Base-by-base conservation (phyloP, 2,113 vertebrate species). In the Rhizomys pruinosus region DNA sequence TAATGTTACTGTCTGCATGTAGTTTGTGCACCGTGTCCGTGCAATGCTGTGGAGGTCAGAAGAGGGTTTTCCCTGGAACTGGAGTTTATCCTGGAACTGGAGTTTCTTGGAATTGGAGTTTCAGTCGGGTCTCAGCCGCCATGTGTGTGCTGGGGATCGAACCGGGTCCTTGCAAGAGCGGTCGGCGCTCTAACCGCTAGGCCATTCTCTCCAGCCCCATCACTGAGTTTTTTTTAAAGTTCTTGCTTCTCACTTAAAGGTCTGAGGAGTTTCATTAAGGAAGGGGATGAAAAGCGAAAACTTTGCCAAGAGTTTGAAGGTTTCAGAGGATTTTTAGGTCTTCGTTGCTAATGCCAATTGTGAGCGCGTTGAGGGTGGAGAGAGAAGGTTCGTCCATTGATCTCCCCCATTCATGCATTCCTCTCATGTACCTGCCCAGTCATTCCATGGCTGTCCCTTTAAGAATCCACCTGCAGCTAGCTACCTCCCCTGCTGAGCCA, bases 401-500 rank as follows among this genome's bases (percentile, higher is more conserved):
- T 71, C 47, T 61, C 78, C 25, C 39, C 69, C 76, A 29, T 84
- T 47, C 42, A 13, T 61, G 19, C 37, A 15, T 32, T 16, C 37
- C 13, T 25, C 74, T 44, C 39, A 84, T 4, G 9, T 85, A 19
- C 63, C 32, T 0, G 2, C 64, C 44, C 89, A 37, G 73, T 34
- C 64, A 2, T 42, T 79, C 25, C n/a, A n/a, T 32, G 72, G n/a
- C 19, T 52, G 81, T 22, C 69, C 85, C 82, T 96, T 95, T 92
- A 94, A 97, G 92, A 95, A 32, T 85, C 95, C 85, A 95, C 94
- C 93, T 90, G 92, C n/a, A n/a, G n/a, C n/a, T 90, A 47, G 93
- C 34, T 88, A 10, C 72, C n/a, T 17, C n/a, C 27, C n/a, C 4
- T 55, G 71, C 44, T 2, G 0, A 71, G 23, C 64, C 5, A 37